Percentiles rank a stretch among this genome's conserved stretches.
Evolutionary conservation across 2,797 vertebrate species (phyloP).

Genomic region (Semaprochilodus insignis): DNA sequence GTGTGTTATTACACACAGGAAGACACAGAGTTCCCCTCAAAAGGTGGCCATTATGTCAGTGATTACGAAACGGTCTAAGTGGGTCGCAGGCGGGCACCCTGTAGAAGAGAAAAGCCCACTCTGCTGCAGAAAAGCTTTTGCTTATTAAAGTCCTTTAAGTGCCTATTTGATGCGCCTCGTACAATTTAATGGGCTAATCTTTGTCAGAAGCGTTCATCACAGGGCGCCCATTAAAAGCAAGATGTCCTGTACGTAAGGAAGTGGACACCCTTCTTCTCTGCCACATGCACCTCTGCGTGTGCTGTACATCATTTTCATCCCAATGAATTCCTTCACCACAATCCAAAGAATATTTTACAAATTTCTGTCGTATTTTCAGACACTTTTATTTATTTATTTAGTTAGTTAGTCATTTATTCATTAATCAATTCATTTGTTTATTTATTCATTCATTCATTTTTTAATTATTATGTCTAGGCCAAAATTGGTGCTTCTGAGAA

Average conservation of each 20-base stretch:
- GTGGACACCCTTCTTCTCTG: no score
- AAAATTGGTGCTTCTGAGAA: no score
- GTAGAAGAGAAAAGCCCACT: constrained; percentile 37
- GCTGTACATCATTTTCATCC: not conserved
- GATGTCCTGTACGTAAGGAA: constrained; percentile 11
- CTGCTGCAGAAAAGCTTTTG: constrained; percentile 20
- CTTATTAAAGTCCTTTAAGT: constrained; percentile 41
- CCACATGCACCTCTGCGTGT: not conserved
- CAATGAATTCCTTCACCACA: not conserved
- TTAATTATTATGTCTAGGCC: no score
- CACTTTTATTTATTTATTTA: not conserved
- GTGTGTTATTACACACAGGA: constrained; percentile 64
- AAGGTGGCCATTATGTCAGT: constrained; percentile 58
- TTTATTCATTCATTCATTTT: no score
- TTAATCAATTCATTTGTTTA: no score
- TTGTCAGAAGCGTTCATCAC: constrained; percentile 35
- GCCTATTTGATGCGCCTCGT: constrained; percentile 34
- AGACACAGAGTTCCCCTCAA: constrained; percentile 40
- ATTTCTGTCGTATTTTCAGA: not conserved
- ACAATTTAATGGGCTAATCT: constrained; percentile 41
- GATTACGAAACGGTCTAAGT: constrained; percentile 46
- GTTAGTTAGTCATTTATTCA: no score
- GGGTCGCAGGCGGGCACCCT: not conserved
- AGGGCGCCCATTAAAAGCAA: constrained; percentile 31
- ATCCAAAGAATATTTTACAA: not conserved